Base-by-base conservation (phyloP, 2,797 vertebrate species). In the Microhierax caerulescens region DNA sequence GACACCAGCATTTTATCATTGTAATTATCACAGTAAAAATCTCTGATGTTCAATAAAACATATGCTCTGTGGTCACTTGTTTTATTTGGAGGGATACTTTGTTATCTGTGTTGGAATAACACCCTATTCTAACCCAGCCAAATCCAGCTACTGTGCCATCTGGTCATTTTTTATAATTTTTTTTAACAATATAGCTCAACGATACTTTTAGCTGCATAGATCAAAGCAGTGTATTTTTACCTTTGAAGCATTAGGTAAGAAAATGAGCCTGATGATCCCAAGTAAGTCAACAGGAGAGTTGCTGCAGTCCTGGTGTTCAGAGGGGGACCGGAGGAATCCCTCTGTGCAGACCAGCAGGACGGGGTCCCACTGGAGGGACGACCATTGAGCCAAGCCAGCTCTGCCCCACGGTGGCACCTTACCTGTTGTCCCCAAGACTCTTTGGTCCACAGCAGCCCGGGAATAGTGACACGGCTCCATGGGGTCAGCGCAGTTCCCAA, bases 311-410 rank as follows among this genome's bases (percentile, higher is more conserved):
- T 16, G 14, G 27, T 59, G 18, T 60, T 83, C 78, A 41, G 53
- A 89, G n/a, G 34, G 50, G 28, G 39, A 13, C 24, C 25, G 32
- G 41, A 32, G 41, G 39, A 53, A 68, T 60, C 19, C 37, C 39
- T 24, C 25, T 3, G 1, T 7, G 30, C 74, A 41, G 39, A 60
- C 12, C 21, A 2, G 47, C 53, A 53, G 43, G n/a, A n/a, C 2
- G 4, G 41, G 79, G 64, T 91, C 64, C 37, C 8, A 9, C 27
- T 34, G 13, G 56, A 73, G 45, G 32, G 21, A 54, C 17, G 30
- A 27, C 5, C 4, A 4, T 17, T 0, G 3, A 73, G 59, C 59
- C 2, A 1, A 65, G 21, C 28, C 25, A 23, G 10, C 81, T 60
- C 47, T 67, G 53, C n/a, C 78, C 68, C 7, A 1, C 0, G 4